Evolutionary conservation across 92 coral and sea anemone species (phyloP), one percentile per base, ranked within the genome.

Genomic region (Porites cylindrica): DNA sequence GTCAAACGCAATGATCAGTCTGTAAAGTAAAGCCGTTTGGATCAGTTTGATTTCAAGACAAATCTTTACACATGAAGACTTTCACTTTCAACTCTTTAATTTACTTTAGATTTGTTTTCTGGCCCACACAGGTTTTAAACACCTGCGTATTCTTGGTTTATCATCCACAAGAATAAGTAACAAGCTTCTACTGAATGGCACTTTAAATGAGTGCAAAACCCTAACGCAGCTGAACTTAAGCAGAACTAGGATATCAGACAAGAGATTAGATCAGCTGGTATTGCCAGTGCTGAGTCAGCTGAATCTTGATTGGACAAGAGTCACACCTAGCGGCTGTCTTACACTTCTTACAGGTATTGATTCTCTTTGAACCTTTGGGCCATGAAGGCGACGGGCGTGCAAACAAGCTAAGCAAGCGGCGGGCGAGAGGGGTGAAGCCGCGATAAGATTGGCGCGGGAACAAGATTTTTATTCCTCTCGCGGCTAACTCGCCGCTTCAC

Each of bases 301-400:
- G 19, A 96, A 96, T 82, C 90, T 96, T 50, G 98, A 96, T 84
- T 96, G 99, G 99, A 96, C 96, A 26, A 78, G 95, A 88, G 96
- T 96, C 20, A 89, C 96, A 6, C 2, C 61, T 0, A 80, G 92
- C 10, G 96, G 95, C 83, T 96, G 99, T 65, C 89, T 51, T 11
- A 71, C 89, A 52, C 62, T 96, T 7, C 88, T 96, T 38, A 88
- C 90, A 87, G 99, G 99, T 96, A 73, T 12, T 8, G 2, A 51
- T 61, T 38, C 66, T 6, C 29, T 26, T 17, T 4, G 14, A 3
- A 11, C 18, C 14, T 59, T 59, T 11, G 14, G 63, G 14, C 0
- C 60, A 17, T 71, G 75, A 1, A 14, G 43, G 38, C 43, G 51
- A 54, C 4, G 7, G 19, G 51, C 19, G 14, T 8, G 47, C 47